Evolutionary conservation across 2,888 invertebrate genomes (phyloP), one percentile per base, ranked within the genome.

Genomic region (Dynastes maya): DNA sequence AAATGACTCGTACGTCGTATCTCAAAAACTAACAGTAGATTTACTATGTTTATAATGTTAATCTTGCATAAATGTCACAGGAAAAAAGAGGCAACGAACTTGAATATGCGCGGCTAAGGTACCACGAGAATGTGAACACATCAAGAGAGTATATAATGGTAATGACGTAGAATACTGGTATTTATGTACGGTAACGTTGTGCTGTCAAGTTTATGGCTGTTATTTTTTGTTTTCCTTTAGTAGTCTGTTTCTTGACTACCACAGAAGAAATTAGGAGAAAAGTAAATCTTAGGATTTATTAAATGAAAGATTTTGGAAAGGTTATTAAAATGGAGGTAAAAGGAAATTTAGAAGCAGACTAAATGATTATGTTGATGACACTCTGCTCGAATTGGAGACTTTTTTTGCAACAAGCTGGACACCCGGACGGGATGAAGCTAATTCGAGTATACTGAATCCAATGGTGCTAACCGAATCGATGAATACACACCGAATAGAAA

Each of bases 21-120:
- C 71, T 55, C n/a, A 37, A 58, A 55, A 71, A 55, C 71, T 71
- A 71, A 71, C 71, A 71, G 71, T 71, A 71, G 53, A 71, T 71
- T 71, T 71, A 71, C 61, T 45, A 71, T 71, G 55, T 53, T 71
- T 55, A 71, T 32, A n/a, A 9, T 71, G 55, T 55, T 71, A 37
- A 55, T 55, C 53, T 37, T 55, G 58, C 55, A 71, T 37, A 71
- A 40, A 71, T 49, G 67, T 71, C 70, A 11, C 55, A 22, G 37
- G 37, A 55, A 58, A 22, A 68, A 16, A 64, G 32, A 49, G 67
- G 27, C 67, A 49, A 68, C 29, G 67, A 68, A 68, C 67, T 45
- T 61, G 22, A 8, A 45, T 8, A 8, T 45, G 8, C 45, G 45
- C 45, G 55, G 16, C 13, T 55, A 8, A 55, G 22, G 55, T 55